phyloP scores from a whole-genome alignment of 2,797 vertebrate species.

The Protosalanx chinensis region DNA sequence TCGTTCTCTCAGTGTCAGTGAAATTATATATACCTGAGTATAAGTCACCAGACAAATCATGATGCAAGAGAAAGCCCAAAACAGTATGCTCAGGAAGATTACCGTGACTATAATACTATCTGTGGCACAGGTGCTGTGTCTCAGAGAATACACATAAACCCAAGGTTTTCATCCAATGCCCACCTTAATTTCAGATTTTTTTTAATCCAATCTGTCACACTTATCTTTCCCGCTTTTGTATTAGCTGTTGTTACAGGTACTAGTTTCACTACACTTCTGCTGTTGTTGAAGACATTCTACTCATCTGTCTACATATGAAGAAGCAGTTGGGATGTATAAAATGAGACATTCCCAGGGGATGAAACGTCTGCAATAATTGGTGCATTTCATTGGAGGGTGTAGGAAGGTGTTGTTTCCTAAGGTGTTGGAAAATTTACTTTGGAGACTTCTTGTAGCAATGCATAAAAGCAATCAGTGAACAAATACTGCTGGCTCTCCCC shows the following conservation, averaged over 20 bases:
- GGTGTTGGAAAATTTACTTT: constrained; percentile 38
- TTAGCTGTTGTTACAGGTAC: constrained; percentile 38
- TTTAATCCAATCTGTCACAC: constrained; percentile 50
- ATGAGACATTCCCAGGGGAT: constrained; percentile 31
- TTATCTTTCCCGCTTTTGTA: constrained; percentile 30
- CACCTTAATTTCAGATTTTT: constrained; percentile 48
- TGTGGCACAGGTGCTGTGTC: constrained; percentile 56
- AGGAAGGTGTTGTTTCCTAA: constrained; percentile 1
- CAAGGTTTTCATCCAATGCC: constrained; percentile 45
- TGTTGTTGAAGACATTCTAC: constrained; percentile 11
- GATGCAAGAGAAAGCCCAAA: constrained; percentile 14
- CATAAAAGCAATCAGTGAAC: constrained; percentile 34
- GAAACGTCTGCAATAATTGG: constrained; percentile 59
- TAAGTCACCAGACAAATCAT: too few species aligned
- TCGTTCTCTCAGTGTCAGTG: too few species aligned
- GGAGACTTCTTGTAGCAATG: constrained; percentile 21
- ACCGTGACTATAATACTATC: constrained; percentile 52
- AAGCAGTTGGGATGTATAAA: constrained; percentile 20
- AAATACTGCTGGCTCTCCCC: constrained; percentile 27
- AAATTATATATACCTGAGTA: too few species aligned
- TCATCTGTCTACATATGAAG: constrained; percentile 18
- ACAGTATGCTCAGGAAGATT: constrained; percentile 15
- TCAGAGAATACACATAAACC: constrained; percentile 58
- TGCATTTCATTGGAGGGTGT: constrained; percentile 38
- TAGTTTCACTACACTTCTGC: constrained; percentile 19